These are phyloP conservation scores for Montipora capricornis DNA, from an alignment of 64 coral and sea anemone genomes.

Conservation along the genomic window DNA sequence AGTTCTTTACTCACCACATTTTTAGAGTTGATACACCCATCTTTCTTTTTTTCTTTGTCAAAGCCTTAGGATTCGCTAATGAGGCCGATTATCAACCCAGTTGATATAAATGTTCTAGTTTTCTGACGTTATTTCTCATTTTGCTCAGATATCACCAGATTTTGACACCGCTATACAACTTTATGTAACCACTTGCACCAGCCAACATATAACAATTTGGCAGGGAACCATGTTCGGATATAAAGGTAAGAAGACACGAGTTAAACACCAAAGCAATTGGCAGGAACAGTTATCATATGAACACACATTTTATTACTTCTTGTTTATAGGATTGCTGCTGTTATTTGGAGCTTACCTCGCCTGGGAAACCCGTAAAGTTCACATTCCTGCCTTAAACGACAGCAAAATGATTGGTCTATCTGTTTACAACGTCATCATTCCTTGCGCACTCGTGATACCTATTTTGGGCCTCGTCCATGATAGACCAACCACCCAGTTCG, in stretches of 20 bases:
- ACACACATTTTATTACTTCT: too few species aligned
- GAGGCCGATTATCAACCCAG: neutral
- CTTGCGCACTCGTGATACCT: slow-evolving; percentile 60
- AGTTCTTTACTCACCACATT: too few species aligned
- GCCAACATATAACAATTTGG: slow-evolving; percentile 43
- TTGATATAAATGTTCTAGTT: neutral
- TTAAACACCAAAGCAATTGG: neutral
- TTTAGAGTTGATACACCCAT: too few species aligned
- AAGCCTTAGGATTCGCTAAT: too few species aligned
- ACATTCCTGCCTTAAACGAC: slow-evolving; percentile 88
- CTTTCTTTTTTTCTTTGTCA: too few species aligned
- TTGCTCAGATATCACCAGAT: neutral
- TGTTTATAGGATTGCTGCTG: slow-evolving; percentile 59
- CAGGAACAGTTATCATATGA: too few species aligned
- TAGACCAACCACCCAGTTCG: slow-evolving; percentile 49
- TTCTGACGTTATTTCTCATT: neutral
- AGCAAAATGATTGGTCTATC: slow-evolving; percentile 89
- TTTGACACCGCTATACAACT: slow-evolving; percentile 30
- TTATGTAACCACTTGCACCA: slow-evolving; percentile 7
- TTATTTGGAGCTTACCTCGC: slow-evolving; percentile 84
- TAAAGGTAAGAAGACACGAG: slow-evolving; percentile 40
- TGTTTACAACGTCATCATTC: slow-evolving; percentile 87
- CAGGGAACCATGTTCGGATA: slow-evolving; percentile 21
- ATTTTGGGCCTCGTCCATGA: slow-evolving; percentile 47
- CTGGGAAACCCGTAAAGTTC: slow-evolving; percentile 94